These are phyloP conservation scores for Oryzias woworae DNA, from an alignment of 2,113 vertebrate genomes.

Conservation along the genomic window DNA sequence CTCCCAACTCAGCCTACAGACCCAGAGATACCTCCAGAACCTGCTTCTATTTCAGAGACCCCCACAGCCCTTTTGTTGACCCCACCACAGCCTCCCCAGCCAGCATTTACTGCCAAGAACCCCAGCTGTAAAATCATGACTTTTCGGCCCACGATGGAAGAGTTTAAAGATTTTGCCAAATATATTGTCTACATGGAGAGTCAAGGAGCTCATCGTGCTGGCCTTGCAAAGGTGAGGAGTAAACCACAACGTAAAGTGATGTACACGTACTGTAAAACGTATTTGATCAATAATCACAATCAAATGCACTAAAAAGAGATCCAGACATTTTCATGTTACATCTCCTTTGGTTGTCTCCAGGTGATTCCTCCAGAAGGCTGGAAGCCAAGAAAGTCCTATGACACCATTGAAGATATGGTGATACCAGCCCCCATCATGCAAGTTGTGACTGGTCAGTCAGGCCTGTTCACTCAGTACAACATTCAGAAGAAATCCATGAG, in stretches of 20 bases:
- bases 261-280: too few relatives aligned
- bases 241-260: too few relatives aligned
- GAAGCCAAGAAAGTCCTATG: constrained; percentile 90
- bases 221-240: constrained; percentile 90
- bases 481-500: constrained; percentile 99
- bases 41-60: constrained; percentile 18
- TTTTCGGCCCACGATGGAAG: constrained; percentile 91
- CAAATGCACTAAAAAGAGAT: too few relatives aligned
- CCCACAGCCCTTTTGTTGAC: background rate
- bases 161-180: constrained; percentile 91
- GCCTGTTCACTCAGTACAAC: constrained; percentile 97
- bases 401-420: constrained; percentile 92
- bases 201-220: constrained; percentile 92
- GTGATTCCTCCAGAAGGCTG: constrained; percentile 86
- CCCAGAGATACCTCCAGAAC: constrained; percentile 1
- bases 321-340: background rate
- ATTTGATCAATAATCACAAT: too few relatives aligned
- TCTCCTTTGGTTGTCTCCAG: constrained; percentile 27
- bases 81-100: background rate
- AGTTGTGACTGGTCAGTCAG: constrained; percentile 95
- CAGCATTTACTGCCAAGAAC: constrained; percentile 77
- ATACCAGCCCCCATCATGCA: constrained; percentile 97
- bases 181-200: constrained; percentile 94
- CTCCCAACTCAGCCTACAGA: constrained; percentile 10
- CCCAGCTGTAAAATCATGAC: constrained; percentile 97